These are phyloP conservation scores for Cassiopea xamachana DNA, from an alignment of 30 jellyfish, hydroid and myxozoan genomes.

Conservation along the genomic window DNA sequence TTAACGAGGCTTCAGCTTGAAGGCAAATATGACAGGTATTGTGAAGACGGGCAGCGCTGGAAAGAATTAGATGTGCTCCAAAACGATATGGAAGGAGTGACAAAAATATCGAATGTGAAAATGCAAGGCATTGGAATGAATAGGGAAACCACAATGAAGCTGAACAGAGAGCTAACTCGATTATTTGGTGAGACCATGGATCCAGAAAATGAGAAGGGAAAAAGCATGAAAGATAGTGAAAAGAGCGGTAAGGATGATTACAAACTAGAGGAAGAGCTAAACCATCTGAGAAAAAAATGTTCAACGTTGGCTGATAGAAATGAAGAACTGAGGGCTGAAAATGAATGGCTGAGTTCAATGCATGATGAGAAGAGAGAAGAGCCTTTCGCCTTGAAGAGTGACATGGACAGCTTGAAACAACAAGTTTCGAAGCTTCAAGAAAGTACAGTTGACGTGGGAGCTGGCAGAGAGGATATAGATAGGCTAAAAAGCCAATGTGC, in stretches of 20 bases:
- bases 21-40: background rate
- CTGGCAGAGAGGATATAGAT: constrained; percentile 6
- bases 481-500: constrained; percentile 1
- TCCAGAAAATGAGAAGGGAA: background rate
- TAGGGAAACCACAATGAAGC: background rate
- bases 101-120: too few relatives aligned
- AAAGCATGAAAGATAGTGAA: background rate
- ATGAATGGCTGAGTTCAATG: constrained; percentile 1
- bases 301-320: background rate
- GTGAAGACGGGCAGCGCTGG: background rate
- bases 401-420: constrained; percentile 18
- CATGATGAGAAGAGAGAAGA: constrained; percentile 9
- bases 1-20: constrained; percentile 7
- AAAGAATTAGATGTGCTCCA: background rate
- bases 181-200: background rate
- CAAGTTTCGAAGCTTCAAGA: constrained; percentile 13
- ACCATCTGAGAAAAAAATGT: background rate
- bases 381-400: background rate
- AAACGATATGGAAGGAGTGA: background rate
- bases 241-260: background rate
- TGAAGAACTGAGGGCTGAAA: background rate
- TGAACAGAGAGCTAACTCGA: constrained; percentile 1
- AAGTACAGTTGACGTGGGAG: constrained; percentile 10
- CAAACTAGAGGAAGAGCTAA: background rate
- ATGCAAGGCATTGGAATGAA: background rate